Percentiles rank a stretch among this genome's conserved stretches.
Conservation (phyloP, 2,113 vertebrate genomes). For the Sphyrna mokarran region DNA sequence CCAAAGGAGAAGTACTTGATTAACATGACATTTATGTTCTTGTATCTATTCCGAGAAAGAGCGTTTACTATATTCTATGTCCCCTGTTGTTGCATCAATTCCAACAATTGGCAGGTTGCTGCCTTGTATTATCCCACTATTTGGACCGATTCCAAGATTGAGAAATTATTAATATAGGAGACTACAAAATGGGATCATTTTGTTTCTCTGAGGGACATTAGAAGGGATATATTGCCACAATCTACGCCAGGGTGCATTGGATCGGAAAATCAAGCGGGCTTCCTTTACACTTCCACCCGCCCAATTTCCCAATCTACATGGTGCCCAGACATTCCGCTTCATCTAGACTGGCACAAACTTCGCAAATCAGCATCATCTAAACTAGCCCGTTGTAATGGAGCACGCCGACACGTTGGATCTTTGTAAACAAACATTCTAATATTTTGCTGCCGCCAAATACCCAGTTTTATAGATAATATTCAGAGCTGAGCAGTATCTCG, state of each 20-base stretch:
- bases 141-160: neutral
- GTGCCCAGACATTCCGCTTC: neutral
- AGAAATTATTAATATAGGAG: neutral
- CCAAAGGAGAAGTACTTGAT: neutral
- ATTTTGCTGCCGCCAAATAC: neutral
- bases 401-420: neutral
- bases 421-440: neutral
- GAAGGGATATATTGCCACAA: neutral
- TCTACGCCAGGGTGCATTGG: neutral
- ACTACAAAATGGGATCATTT: neutral
- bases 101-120: neutral
- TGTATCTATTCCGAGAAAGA: neutral
- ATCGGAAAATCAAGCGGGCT: neutral
- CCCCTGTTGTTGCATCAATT: neutral
- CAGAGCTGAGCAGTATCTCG: neutral
- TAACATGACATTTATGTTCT: neutral
- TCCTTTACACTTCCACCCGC: neutral
- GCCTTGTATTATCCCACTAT: neutral
- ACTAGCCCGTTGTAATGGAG: neutral
- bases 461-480: neutral
- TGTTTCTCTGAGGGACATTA: neutral
- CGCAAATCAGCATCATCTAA: too few species aligned
- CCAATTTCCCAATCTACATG: neutral
- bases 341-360: too few species aligned
- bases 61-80: neutral